These are phyloP conservation scores for Ligdia adustata DNA, from an alignment of 2,888 invertebrate species.

Conservation along the genomic window DNA sequence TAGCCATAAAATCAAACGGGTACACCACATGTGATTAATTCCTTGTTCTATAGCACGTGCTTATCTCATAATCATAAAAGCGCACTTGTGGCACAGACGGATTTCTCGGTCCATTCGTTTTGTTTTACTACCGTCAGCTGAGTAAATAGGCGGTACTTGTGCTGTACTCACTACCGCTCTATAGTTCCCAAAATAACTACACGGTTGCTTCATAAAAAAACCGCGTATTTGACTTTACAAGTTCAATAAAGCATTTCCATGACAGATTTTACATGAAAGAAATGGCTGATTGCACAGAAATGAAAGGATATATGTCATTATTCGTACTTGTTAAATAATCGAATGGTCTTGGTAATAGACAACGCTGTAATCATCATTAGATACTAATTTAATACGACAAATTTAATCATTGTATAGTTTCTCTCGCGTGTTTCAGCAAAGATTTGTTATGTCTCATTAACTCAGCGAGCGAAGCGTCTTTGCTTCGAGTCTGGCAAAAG, in stretches of 20 bases:
- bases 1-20: slow-evolving; percentile 18
- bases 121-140: slow-evolving; percentile 63
- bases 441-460: no score
- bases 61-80: slow-evolving; percentile 69
- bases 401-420: no score
- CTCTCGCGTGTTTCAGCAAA: no score
- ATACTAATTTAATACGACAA: no score
- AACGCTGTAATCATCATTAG: no score
- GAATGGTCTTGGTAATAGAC: no score
- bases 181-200: slow-evolving; percentile 44
- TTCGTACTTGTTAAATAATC: no score
- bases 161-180: slow-evolving; percentile 32
- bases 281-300: no score
- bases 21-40: slow-evolving; percentile 50
- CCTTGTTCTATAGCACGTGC: slow-evolving; percentile 50
- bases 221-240: slow-evolving; percentile 1
- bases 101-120: slow-evolving; percentile 66
- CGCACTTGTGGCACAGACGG: slow-evolving; percentile 53
- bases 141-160: slow-evolving; percentile 50
- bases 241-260: slow-evolving; percentile 1
- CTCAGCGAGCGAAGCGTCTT: no score
- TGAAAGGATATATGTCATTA: no score
- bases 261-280: no score
- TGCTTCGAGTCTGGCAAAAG: no score
- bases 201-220: slow-evolving; percentile 62